A percentile compares a stretch with the other conserved stretches of the same genome.
phyloP scores from a whole-genome alignment of 2,888 invertebrate species.

The Homarus gammarus region DNA sequence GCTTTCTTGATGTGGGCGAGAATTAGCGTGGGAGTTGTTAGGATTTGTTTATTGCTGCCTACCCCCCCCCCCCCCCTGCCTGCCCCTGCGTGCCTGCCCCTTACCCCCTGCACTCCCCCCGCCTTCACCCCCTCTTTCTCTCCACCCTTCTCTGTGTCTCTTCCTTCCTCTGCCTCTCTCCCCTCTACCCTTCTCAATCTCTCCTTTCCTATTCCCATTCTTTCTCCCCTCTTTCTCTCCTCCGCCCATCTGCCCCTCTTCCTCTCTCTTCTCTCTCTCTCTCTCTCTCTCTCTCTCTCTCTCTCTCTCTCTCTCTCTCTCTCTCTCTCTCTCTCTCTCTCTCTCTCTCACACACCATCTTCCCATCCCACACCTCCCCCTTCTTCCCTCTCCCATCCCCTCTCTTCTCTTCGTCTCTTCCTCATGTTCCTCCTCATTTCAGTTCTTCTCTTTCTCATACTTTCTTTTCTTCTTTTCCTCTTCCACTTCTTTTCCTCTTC shows the following conservation, averaged over 20 bases:
- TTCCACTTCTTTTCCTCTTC: not conserved
- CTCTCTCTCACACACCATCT: not conserved
- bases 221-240: too few species aligned
- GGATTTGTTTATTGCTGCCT: not conserved
- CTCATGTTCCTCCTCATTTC: not conserved
- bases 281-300: not conserved
- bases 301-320: too few species aligned
- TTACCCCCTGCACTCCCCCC: too few species aligned
- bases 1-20: constrained; percentile 32
- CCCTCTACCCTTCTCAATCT: too few species aligned
- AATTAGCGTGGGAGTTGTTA: constrained; percentile 33
- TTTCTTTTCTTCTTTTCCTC: not conserved
- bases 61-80: constrained; percentile 17
- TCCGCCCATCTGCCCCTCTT: too few species aligned
- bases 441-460: not conserved
- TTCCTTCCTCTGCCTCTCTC: too few species aligned
- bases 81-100: too few species aligned
- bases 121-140: too few species aligned
- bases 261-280: not conserved
- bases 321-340: not conserved
- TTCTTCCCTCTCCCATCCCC: too few species aligned
- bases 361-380: too few species aligned
- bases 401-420: not conserved
- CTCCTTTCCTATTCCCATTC: too few species aligned
- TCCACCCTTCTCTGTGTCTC: too few species aligned